A percentile compares a stretch with the other conserved stretches of the same genome.
phyloP scores from a whole-genome alignment of 2,113 vertebrate genomes.

The Hylia prasina region DNA sequence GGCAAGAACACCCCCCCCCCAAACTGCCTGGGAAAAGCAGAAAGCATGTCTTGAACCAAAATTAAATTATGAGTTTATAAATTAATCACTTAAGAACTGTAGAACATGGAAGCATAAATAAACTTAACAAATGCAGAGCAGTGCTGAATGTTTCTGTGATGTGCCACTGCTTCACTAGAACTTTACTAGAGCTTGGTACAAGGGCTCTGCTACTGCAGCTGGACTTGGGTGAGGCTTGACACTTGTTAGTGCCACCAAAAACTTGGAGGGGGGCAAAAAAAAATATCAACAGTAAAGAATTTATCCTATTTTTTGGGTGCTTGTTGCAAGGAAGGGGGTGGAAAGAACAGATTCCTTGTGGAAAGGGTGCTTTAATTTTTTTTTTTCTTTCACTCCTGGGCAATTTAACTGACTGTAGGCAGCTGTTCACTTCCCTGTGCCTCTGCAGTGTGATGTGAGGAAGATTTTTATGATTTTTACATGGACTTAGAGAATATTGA shows the following conservation, averaged over 20 bases:
- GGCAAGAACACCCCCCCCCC: neutral
- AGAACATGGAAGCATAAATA: neutral
- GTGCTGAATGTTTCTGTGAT: neutral
- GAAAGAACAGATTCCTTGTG: neutral
- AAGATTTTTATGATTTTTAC: neutral
- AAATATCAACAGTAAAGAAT: neutral
- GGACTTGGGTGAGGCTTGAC: neutral
- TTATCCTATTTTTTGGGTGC: neutral
- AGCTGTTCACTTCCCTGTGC: neutral
- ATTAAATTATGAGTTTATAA: neutral
- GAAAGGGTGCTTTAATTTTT: neutral
- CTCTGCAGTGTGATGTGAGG: neutral
- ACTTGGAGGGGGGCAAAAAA: neutral
- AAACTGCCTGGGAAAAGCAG: neutral
- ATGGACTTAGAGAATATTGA: neutral
- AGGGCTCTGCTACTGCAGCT: neutral
- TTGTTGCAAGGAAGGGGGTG: neutral
- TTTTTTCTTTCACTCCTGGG: neutral
- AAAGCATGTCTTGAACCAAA: neutral
- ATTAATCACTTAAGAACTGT: neutral
- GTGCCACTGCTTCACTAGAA: neutral
- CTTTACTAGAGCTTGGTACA: neutral
- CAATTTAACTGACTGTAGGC: neutral
- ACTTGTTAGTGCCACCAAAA: neutral
- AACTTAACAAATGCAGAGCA: neutral